Base-by-base conservation (phyloP, 2,113 vertebrate species). In the Cisticola juncidis region DNA sequence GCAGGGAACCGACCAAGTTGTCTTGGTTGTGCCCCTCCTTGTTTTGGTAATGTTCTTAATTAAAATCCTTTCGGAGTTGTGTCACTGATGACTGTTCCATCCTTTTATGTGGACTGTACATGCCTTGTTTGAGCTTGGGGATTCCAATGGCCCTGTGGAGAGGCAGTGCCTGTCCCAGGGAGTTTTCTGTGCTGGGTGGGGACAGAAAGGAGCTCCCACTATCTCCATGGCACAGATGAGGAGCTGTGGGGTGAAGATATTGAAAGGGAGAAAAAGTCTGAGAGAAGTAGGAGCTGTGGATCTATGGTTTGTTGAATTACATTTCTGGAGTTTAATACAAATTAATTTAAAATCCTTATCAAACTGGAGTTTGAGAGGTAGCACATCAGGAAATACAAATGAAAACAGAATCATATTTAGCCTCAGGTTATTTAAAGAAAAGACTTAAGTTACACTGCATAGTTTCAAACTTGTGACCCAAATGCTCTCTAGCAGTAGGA, bases 31-130 rank as follows among this genome's bases (percentile, higher is more conserved):
- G 71, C 81, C 54, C 56, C 68, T 88, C 76, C 93, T 88, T n/a
- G 60, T 66, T 83, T 78, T 45, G 36, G 62, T 91, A 38, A 81
- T 84, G 72, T 83, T 81, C 81, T 92, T 92, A 86, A 94, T 95
- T 94, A 92, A 96, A 91, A 92, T 92, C 93, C 92, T 92, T 95
- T 89, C 54, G 14, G 73, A 78, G 40, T 44, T 91, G 61, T 91
- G 90, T 94, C 87, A 91, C 73, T 58, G 65, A 24, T 95, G 91
- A 81, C 66, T 93, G 35, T 89, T 91, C 33, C 44, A 10, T 35
- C 16, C 31, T 79, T 56, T 81, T 51, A 8, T 69, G 82, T 85
- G 86, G 64, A 66, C 60, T 74, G n/a, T 17, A 14, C 23, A 38
- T 77, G 60, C 47, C 35, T 62, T 31, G 33, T 86, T 86, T 31